Percentiles rank a stretch among this genome's conserved stretches.
Evolutionary conservation across 2,113 vertebrate species (phyloP).

Genomic region (Sinocyclocheilus maitianheensis): DNA sequence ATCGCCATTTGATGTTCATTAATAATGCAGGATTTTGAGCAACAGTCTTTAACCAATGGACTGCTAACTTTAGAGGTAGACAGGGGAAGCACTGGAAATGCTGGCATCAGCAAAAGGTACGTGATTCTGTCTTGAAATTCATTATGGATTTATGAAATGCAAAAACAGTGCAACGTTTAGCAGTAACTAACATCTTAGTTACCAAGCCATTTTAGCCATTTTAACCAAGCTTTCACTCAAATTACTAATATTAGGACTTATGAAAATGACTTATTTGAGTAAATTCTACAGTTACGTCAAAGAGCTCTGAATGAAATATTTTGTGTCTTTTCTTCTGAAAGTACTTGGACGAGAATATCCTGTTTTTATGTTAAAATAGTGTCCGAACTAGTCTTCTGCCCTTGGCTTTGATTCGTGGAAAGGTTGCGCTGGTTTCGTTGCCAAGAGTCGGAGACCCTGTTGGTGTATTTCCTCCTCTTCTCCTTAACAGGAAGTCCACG

Average conservation of each 20-base stretch:
- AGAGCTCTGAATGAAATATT: slow-evolving; percentile 1
- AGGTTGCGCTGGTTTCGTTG: slow-evolving; percentile 81
- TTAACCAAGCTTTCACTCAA: neutral
- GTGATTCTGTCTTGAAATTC: neutral
- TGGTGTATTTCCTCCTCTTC: slow-evolving; percentile 67
- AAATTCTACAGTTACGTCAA: neutral
- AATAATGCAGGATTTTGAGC: neutral
- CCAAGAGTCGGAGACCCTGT: slow-evolving; percentile 63
- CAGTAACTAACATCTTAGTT: neutral
- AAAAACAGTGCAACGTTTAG: slow-evolving; percentile 43
- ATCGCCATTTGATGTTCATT: neutral
- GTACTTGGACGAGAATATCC: neutral
- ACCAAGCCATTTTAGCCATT: neutral
- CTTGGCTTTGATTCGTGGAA: slow-evolving; percentile 88
- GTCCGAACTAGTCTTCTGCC: slow-evolving; percentile 82
- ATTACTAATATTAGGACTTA: neutral
- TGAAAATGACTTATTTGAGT: neutral
- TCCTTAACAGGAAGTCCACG: slow-evolving; percentile 84
- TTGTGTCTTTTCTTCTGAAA: slow-evolving; percentile 8
- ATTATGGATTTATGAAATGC: slow-evolving; percentile 35
- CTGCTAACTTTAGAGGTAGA: slow-evolving; percentile 43
- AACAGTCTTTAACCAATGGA: slow-evolving; percentile 10
- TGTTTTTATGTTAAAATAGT: slow-evolving; percentile 68
- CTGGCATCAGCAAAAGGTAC: slow-evolving; percentile 3
- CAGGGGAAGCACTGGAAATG: neutral